Conservation (phyloP, 2,888 invertebrate genomes). For the Conistra vaccinii region DNA sequence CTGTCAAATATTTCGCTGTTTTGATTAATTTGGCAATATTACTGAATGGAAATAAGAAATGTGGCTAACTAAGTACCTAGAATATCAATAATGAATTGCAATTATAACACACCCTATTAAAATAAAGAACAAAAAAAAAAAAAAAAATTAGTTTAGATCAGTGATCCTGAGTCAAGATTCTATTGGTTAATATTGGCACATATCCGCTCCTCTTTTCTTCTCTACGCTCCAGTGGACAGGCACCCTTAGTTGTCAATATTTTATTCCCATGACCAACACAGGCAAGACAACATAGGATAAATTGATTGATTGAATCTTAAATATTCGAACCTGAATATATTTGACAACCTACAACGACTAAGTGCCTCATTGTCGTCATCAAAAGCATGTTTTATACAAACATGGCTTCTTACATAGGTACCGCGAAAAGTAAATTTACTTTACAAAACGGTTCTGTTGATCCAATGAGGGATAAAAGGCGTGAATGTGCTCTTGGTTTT, state of each 20-base stretch:
- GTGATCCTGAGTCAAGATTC: too few species aligned
- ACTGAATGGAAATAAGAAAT: too few species aligned
- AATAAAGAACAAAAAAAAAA: too few species aligned
- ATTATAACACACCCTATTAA: too few species aligned
- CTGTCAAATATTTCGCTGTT: too few species aligned
- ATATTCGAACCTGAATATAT: slow-evolving; percentile 20
- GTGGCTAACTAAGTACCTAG: too few species aligned
- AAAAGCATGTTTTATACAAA: slow-evolving; percentile 36
- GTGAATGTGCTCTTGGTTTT: slow-evolving; percentile 29
- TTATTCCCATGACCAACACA: slow-evolving; percentile 25
- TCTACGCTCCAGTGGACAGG: too few species aligned
- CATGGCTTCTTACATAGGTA: slow-evolving; percentile 36
- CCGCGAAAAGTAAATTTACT: slow-evolving; percentile 40
- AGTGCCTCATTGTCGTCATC: slow-evolving; percentile 36
- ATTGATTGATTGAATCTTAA: slow-evolving; percentile 5
- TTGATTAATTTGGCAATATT: too few species aligned
- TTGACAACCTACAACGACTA: slow-evolving; percentile 32
- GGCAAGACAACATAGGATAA: background rate
- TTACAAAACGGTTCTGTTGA: slow-evolving; percentile 34
- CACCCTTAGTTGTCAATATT: background rate
- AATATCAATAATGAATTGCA: too few species aligned
- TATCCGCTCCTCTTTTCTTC: too few species aligned
- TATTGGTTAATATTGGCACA: too few species aligned
- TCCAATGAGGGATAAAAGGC: slow-evolving; percentile 26
- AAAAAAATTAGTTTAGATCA: too few species aligned